Evolutionary conservation across 2,797 vertebrate species (phyloP).

Genomic region (Arrhamphus sclerolepis): DNA sequence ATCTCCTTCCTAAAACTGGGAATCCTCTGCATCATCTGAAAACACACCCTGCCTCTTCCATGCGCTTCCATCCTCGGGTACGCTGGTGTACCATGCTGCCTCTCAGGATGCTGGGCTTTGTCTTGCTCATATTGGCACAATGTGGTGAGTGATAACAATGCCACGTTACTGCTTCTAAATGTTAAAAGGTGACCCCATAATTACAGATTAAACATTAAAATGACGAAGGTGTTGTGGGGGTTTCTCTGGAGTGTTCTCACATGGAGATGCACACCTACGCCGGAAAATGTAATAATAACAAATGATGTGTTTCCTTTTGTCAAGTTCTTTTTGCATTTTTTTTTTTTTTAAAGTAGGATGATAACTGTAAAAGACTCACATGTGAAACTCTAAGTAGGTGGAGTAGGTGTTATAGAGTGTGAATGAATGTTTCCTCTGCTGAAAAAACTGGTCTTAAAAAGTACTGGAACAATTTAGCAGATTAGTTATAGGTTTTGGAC

Average conservation of each 20-base stretch:
- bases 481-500: no score
- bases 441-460: not conserved
- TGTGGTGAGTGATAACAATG: slow-evolving; percentile 62
- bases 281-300: no score
- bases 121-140: slow-evolving; percentile 34
- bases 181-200: not conserved
- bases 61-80: not conserved
- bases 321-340: no score
- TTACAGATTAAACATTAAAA: not conserved
- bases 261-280: no score
- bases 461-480: no score
- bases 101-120: slow-evolving; percentile 29
- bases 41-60: not conserved
- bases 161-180: not conserved
- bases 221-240: rapidly evolving
- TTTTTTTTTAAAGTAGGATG: not conserved
- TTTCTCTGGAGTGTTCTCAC: not conserved
- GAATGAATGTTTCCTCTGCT: not conserved
- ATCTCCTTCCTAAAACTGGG: slow-evolving; percentile 5
- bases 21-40: slow-evolving; percentile 11
- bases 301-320: no score
- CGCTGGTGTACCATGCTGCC: slow-evolving; percentile 18
- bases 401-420: slow-evolving; percentile 1
- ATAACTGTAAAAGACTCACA: not conserved
- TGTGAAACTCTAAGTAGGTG: not conserved